Conservation (phyloP, 2,888 invertebrate species). For the Aphrophora alni region DNA sequence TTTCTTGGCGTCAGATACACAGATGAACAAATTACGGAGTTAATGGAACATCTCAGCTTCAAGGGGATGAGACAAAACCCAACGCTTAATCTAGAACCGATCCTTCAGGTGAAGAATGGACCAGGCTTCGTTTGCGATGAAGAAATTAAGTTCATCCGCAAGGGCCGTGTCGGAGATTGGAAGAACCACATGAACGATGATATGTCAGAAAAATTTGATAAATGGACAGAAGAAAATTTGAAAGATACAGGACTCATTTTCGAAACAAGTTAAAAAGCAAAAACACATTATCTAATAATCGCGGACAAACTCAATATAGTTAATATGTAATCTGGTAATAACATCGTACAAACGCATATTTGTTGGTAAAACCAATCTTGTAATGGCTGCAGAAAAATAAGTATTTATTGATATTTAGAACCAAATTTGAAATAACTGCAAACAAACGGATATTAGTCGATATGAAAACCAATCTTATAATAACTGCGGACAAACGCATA, state of each 20-base stretch:
- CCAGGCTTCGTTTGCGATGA: conserved; percentile 61
- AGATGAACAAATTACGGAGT: conserved; percentile 69
- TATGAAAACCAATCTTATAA: too few relatives aligned
- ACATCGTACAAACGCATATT: too few relatives aligned
- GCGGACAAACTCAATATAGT: too few relatives aligned
- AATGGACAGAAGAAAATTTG: conserved; percentile 57
- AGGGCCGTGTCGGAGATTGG: conserved; percentile 58
- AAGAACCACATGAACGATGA: conserved; percentile 56
- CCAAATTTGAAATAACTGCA: too few relatives aligned
- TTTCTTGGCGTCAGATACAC: conserved; percentile 73
- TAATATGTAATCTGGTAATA: too few relatives aligned
- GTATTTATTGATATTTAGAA: too few relatives aligned
- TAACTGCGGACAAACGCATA: too few relatives aligned
- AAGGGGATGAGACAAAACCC: conserved; percentile 82
- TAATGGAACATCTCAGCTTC: conserved; percentile 79
- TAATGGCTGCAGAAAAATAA: too few relatives aligned
- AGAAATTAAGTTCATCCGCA: conserved; percentile 72
- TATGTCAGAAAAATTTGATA: conserved; percentile 59
- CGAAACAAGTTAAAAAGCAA: neutral
- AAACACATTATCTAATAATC: too few relatives aligned
- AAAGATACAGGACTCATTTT: conserved; percentile 51
- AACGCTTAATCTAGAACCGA: conserved; percentile 73
- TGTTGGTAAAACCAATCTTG: too few relatives aligned
- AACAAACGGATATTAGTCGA: too few relatives aligned
- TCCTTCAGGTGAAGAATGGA: conserved; percentile 63